These are phyloP conservation scores for Apamea crenata DNA, from an alignment of 2,888 invertebrate genomes.

Conservation along the genomic window DNA sequence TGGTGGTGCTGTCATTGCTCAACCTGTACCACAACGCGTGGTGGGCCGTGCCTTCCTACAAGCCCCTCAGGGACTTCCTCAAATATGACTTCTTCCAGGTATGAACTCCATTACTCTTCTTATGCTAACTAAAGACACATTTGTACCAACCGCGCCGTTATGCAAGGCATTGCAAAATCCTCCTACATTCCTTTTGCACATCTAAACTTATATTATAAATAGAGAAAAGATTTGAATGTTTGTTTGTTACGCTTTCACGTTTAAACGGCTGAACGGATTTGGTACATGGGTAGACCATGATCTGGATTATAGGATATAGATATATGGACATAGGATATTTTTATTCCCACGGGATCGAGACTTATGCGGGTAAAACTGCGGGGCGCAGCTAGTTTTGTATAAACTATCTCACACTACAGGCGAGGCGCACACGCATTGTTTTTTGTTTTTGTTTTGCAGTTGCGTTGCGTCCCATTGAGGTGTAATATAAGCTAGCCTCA, in stretches of 20 bases:
- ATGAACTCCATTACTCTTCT: background rate
- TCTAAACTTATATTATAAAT: background rate
- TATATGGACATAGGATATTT: too few relatives aligned
- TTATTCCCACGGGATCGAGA: too few relatives aligned
- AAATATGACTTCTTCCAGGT: slow-evolving; percentile 99
- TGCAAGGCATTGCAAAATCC: background rate
- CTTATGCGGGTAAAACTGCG: too few relatives aligned
- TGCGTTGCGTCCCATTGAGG: background rate
- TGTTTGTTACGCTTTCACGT: too few relatives aligned
- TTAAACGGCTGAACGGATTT: too few relatives aligned
- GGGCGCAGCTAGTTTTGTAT: too few relatives aligned
- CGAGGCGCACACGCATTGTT: background rate
- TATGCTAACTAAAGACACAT: background rate
- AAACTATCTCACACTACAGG: background rate
- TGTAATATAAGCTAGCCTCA: background rate
- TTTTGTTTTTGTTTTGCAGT: background rate
- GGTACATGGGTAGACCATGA: too few relatives aligned
- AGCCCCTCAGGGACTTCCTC: slow-evolving; percentile 99
- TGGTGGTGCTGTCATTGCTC: slow-evolving; percentile 95
- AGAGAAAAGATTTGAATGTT: background rate
- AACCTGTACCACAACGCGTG: slow-evolving; percentile 99
- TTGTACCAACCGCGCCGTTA: background rate
- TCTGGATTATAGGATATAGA: too few relatives aligned
- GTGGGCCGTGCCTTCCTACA: slow-evolving; percentile 98
- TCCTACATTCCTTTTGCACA: background rate